Evolutionary conservation across 1,140 invertebrate genomes (phyloP).

Genomic region (Drosophila ironensis): DNA sequence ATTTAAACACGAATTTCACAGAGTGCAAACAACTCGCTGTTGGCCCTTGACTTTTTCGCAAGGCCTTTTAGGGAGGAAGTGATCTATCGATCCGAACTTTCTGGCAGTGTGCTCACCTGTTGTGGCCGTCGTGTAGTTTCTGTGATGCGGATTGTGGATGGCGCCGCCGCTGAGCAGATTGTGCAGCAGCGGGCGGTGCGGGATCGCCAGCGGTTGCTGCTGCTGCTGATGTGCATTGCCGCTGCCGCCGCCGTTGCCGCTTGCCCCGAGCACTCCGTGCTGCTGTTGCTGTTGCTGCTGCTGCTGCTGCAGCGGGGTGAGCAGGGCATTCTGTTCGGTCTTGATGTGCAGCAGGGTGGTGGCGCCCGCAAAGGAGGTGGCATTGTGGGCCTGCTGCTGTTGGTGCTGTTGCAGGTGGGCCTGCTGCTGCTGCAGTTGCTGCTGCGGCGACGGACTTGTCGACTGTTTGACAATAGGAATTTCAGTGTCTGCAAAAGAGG

Average conservation of each 20-base stretch:
- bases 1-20: no score
- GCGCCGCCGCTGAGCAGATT: constrained; percentile 80
- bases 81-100: no score
- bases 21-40: no score
- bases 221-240: constrained; percentile 42
- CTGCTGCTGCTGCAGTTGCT: constrained; percentile 63
- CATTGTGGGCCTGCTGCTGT: constrained; percentile 59
- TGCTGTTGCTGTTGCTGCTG: constrained; percentile 69
- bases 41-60: no score
- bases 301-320: constrained; percentile 66
- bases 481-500: constrained; percentile 76
- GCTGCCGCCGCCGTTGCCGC: constrained; percentile 50
- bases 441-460: constrained; percentile 76
- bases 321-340: constrained; percentile 71
- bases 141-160: constrained; percentile 81
- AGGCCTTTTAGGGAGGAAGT: no score
- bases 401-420: constrained; percentile 61
- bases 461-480: constrained; percentile 82
- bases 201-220: constrained; percentile 70
- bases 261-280: constrained; percentile 46
- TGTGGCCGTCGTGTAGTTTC: constrained; percentile 80
- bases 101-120: constrained; percentile 67
- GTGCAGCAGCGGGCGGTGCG: constrained; percentile 79
- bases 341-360: constrained; percentile 72
- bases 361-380: constrained; percentile 49